Evolutionary conservation across 1,140 invertebrate species (phyloP), one percentile per base, ranked within the genome.

Genomic region (Solen grandis): DNA sequence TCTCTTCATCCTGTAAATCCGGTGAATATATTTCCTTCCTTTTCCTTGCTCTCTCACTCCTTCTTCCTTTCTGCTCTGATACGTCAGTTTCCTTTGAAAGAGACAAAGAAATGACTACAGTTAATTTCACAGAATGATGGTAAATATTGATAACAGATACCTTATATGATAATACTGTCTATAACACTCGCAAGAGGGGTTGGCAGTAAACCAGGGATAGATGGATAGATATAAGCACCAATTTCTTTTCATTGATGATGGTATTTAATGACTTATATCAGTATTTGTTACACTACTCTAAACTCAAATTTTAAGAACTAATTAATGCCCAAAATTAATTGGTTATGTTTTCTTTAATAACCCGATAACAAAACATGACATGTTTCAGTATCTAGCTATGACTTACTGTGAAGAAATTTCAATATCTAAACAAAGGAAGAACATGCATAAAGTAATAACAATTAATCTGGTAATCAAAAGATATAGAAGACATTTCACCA

Each of bases 41-140:
- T 54, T 65, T 76, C n/a, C 73, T 63, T n/a, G 59, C 60, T 52
- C 73, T 46, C 36, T 63, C 73, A 76, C 73, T 76, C 35, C 60
- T 50, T 25, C 70, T 60, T 16, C 36, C 50, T 54, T 25, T 29
- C 5, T 31, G 16, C 65, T 65, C 62, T 14, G 35, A 62, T 22
- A 57, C 35, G 4, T 50, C 59, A 55, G 54, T 63, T 35, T 4
- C 22, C 66, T n/a, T 5, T n/a, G 54, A 14, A 10, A 68, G 3
- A 22, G 8, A 5, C 14, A 29, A 10, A 5, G 14, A 27, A 5
- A 8, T 10, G 27, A 14, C 13, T 63, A 31, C 60, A 13, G 25
- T 22, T 22, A 29, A 8, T 22, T 63, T 13, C 60, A 63, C 14
- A 31, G 22, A 22, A 14, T 22, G 35, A 29, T 29, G 16, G 5